These are phyloP conservation scores for Cotesia glomerata DNA, from an alignment of 1,140 invertebrate species.

Conservation along the genomic window DNA sequence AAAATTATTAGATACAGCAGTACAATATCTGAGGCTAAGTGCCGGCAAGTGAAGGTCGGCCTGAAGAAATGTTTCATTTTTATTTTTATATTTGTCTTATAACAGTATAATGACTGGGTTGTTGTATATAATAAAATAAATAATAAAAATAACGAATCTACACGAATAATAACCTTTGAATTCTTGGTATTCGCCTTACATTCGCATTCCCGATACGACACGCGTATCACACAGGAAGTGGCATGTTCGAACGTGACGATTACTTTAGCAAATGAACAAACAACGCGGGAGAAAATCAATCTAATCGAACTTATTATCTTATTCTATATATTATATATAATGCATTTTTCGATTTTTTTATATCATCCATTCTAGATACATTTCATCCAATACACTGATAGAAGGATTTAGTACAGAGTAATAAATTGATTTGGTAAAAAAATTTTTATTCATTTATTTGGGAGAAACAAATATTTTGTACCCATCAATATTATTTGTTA, in stretches of 20 bases:
- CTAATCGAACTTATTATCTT: neutral
- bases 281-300: constrained; percentile 38
- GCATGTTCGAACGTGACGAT: constrained; percentile 53
- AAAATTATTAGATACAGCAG: no score
- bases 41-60: neutral
- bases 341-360: neutral
- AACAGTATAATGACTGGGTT: neutral
- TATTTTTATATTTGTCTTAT: neutral
- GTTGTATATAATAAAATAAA: neutral
- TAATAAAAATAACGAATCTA: constrained; percentile 7
- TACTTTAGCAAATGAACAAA: constrained; percentile 44
- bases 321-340: neutral
- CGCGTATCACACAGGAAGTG: constrained; percentile 47
- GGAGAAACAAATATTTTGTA: no score
- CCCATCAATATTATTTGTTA: no score
- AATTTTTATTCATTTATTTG: no score
- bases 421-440: no score
- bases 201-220: constrained; percentile 50
- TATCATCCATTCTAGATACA: neutral
- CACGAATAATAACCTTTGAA: constrained; percentile 28
- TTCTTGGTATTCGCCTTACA: constrained; percentile 49
- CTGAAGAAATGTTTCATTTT: neutral
- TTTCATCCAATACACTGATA: neutral
- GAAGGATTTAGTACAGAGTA: no score
- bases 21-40: neutral